Base-by-base conservation (phyloP, 30 jellyfish, hydroid and myxozoan genomes). In the Clytia hemisphaerica region DNA sequence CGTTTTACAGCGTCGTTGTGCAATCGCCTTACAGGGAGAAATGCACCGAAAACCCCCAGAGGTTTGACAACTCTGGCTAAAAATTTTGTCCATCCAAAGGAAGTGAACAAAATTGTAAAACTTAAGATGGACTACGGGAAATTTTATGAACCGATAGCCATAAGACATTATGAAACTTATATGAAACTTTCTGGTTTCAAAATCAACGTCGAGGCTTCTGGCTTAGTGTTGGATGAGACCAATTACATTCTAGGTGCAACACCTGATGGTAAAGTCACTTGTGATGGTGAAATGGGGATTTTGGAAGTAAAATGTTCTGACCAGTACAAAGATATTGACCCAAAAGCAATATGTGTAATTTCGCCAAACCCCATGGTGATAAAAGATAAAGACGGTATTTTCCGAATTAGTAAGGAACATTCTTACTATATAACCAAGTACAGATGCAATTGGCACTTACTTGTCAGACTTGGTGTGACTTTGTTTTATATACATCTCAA, bases 201-300 rank as follows among this genome's bases (percentile, higher is more conserved):
- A n/a, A n/a, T n/a, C n/a, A n/a, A n/a, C n/a, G 69, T 19, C 2
- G 69, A 55, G 49, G 24, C 69, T 16, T 55, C 37, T 55, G 69
- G 69, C 37, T 55, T 55, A 32, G 69, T 55, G 51, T 16, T 55
- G 6, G 69, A 55, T 55, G 50, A 55, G 50, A 55, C 69, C 6
- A 55, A 55, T 32, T 61, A 34, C 21, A 25, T 61, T 4, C 61
- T 61, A 37, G 75, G 66, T 34, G 75, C 75, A 33, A 61, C 75
- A 4, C 72, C 75, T 2, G 75, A 61, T 61, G 75, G 75, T 4
- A 61, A 61, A 37, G 75, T 61, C 7, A 25, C 64, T 59, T 27
- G 25, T 33, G 19, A 59, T 6, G 63, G 73, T 6, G 19, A 27
- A 29, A 21, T 61, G 62, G 75, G 75, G 4, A 61, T 61, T 61